phyloP scores from a whole-genome alignment of 2,113 vertebrate species.

The Conger conger region DNA sequence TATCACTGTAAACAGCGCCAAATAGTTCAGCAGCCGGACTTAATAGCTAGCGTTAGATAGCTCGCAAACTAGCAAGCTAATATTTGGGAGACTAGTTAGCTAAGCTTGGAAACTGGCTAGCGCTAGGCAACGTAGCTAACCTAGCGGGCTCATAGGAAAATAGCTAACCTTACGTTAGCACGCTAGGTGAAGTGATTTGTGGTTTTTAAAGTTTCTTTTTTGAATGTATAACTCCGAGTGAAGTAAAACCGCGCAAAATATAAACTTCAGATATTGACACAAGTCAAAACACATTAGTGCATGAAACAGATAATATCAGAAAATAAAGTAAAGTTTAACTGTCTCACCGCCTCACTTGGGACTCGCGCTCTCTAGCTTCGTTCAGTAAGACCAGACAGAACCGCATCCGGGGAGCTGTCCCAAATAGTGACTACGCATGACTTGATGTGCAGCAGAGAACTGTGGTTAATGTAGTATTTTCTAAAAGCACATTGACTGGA shows the following conservation, averaged over 20 bases:
- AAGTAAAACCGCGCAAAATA: not conserved
- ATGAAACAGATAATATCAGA: not conserved
- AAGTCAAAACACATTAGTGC: not conserved
- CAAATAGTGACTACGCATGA: constrained; percentile 24
- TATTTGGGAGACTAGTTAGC: not conserved
- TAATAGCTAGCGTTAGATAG: not conserved
- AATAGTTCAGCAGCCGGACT: not conserved
- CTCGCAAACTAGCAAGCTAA: not conserved
- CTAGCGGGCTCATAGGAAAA: not conserved
- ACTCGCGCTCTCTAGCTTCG: constrained; percentile 18
- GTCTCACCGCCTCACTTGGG: constrained; percentile 28
- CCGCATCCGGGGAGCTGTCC: constrained; percentile 71
- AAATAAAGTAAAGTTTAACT: constrained; percentile 14
- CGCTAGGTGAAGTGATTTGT: constrained; percentile 61
- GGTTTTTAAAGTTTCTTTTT: constrained; percentile 41
- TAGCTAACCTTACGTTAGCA: constrained; percentile 31
- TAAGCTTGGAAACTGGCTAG: not conserved
- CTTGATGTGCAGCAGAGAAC: not conserved
- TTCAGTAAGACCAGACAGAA: constrained; percentile 58
- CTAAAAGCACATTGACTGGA: too few relatives aligned
- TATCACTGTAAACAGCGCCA: not conserved
- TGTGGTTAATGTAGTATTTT: constrained; percentile 58
- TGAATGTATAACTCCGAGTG: too few relatives aligned
- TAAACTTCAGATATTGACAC: not conserved
- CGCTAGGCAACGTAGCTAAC: not conserved